Evolutionary conservation across 2,888 invertebrate species (phyloP).

Genomic region (Yponomeuta cagnagella): DNA sequence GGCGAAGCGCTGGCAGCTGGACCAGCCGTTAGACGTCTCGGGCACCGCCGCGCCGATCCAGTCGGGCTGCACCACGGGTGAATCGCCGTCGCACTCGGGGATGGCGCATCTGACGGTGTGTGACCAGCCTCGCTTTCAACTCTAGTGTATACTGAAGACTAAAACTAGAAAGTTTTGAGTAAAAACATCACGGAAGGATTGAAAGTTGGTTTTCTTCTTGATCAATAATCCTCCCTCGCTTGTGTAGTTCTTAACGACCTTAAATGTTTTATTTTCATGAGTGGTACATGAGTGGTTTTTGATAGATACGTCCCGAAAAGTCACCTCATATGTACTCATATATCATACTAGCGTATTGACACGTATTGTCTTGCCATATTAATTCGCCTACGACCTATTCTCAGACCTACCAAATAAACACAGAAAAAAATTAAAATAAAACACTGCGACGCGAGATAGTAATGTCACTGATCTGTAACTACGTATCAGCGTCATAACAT

Average conservation of each 20-base stretch:
- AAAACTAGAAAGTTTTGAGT: too few relatives aligned
- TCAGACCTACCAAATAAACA: too few relatives aligned
- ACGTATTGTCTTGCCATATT: too few relatives aligned
- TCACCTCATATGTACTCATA: neutral
- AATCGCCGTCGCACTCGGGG: constrained; percentile 62
- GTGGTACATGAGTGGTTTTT: neutral
- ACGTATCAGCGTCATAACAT: neutral
- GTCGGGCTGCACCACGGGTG: constrained; percentile 40
- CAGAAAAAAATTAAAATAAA: too few relatives aligned
- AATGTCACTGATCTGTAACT: neutral
- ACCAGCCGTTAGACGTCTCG: constrained; percentile 36
- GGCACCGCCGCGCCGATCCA: constrained; percentile 69
- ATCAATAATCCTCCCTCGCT: neutral
- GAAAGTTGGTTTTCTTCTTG: neutral
- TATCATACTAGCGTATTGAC: too few relatives aligned
- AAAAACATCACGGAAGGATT: neutral
- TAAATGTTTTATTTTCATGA: too few relatives aligned
- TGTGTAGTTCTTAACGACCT: too few relatives aligned
- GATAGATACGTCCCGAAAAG: neutral
- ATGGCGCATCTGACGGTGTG: constrained; percentile 57
- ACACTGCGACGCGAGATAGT: too few relatives aligned
- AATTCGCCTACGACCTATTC: too few relatives aligned
- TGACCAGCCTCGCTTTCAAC: neutral
- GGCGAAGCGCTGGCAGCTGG: constrained; percentile 61
- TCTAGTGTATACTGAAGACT: too few relatives aligned